Evolutionary conservation across 2,113 vertebrate species (phyloP).

Genomic region (Formicarius rufipectus): DNA sequence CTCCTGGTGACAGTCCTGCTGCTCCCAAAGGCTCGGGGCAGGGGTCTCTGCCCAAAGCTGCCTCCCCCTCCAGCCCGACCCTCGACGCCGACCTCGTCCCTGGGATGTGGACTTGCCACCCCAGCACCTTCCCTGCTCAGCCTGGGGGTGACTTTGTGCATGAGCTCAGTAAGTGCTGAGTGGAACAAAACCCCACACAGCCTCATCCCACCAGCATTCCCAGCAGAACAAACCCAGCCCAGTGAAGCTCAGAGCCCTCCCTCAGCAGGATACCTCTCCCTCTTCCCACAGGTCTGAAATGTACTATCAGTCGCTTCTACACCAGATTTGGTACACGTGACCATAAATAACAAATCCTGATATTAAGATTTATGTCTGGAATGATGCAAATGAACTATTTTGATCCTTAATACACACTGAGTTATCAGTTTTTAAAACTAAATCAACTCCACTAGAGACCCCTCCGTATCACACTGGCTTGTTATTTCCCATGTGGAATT

Average conservation of each 20-base stretch:
- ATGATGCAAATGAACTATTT: background rate
- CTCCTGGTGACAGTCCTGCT: background rate
- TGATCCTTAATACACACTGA: background rate
- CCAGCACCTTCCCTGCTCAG: background rate
- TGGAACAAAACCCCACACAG: background rate
- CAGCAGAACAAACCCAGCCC: background rate
- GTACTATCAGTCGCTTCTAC: background rate
- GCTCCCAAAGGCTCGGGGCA: background rate
- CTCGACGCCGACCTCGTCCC: accelerated
- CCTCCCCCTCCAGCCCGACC: background rate
- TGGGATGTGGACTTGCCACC: background rate
- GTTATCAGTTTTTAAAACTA: background rate
- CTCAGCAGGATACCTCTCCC: accelerated
- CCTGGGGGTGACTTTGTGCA: accelerated
- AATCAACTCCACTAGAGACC: background rate
- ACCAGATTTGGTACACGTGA: background rate
- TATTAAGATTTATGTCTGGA: background rate
- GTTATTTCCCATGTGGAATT: background rate
- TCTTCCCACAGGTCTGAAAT: background rate
- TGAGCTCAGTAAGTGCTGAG: accelerated
- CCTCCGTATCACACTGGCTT: accelerated
- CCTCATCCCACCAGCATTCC: background rate
- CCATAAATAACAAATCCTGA: background rate
- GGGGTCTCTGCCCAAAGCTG: background rate
- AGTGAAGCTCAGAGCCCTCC: accelerated